Base-by-base conservation (phyloP, 2,113 vertebrate species). In the Oryzias woworae region DNA sequence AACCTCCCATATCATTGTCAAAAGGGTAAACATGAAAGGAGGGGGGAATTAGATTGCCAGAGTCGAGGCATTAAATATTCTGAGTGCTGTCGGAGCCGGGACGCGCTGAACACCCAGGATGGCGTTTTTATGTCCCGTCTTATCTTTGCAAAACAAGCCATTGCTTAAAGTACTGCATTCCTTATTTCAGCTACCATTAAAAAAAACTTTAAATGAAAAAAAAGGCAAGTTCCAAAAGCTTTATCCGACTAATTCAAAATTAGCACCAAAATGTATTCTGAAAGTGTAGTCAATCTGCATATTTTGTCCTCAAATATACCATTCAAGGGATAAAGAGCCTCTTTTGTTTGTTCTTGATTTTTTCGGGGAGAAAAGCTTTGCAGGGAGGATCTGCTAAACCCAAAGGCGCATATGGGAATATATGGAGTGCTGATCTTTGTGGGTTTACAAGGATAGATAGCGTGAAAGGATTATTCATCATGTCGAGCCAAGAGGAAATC, bases 11-110 rank as follows among this genome's bases (percentile, higher is more conserved):
- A 56, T 61, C 55, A 42, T 83, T 31, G 53, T 81, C 64, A 82
- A n/a, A 62, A 77, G 68, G 56, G 53, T 77, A 85, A 85, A 84
- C 78, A 82, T 86, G 63, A 86, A 83, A 88, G 62, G 74, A 70
- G 48, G 75, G 58, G 78, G 67, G 70, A 65, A 71, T 78, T 42
- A 75, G 52, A 73, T 62, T 49, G 54, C 77, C 62, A 71, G 62
- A 28, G 4, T 26, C 16, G 51, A 64, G 22, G 7, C 64, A 69
- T 81, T 73, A 75, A 69, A 82, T 81, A 79, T 86, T 81, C 75
- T 10, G 57, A 70, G 55, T 53, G 18, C 61, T 59, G 73, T 67
- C 73, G 53, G 31, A 53, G 69, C 51, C 18, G 18, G 66, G 78
- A 68, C 55, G 64, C 60, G 22, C 53, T 18, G 45, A 79, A 77